A percentile compares a stretch with the other conserved stretches of the same genome.
Evolutionary conservation across 2,113 vertebrate genomes (phyloP).

Genomic region (Pleuronectes platessa): DNA sequence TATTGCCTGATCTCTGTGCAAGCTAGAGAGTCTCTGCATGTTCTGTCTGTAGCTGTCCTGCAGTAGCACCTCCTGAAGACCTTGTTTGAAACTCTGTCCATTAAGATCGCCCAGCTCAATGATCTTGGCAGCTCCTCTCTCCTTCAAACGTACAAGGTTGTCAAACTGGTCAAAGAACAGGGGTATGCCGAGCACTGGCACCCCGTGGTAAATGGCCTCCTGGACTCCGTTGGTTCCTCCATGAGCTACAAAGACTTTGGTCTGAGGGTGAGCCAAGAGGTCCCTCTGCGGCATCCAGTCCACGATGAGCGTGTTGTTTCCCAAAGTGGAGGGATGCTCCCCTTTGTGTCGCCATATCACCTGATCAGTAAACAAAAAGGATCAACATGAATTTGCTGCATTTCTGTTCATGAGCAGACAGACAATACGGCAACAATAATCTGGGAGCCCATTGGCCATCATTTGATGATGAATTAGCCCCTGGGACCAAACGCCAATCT

Average conservation of each 20-base stretch:
- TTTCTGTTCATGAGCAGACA: neutral
- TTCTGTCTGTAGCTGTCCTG: constrained; percentile 66
- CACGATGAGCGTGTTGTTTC: constrained; percentile 79
- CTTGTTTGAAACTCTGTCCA: constrained; percentile 53
- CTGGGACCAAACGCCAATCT: no score
- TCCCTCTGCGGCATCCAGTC: constrained; percentile 81
- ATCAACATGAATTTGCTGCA: neutral
- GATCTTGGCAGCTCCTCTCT: constrained; percentile 71
- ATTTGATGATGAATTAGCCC: no score
- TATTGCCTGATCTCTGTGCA: constrained; percentile 76
- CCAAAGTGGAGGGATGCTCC: constrained; percentile 67
- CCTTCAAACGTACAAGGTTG: constrained; percentile 75
- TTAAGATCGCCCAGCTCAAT: constrained; percentile 62
- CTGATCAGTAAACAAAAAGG: constrained; percentile 28
- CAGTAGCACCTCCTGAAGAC: constrained; percentile 55
- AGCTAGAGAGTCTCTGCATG: constrained; percentile 69
- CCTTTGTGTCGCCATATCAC: constrained; percentile 79
- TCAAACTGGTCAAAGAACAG: constrained; percentile 81
- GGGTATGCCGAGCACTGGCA: constrained; percentile 77
- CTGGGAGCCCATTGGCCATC: no score
- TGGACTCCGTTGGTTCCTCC: constrained; percentile 81
- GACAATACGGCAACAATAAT: neutral
- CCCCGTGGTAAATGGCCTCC: constrained; percentile 77
- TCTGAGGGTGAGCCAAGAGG: constrained; percentile 78
- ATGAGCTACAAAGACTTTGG: constrained; percentile 76